Base-by-base conservation (phyloP, 2,888 invertebrate species). In the Hyalella azteca region DNA sequence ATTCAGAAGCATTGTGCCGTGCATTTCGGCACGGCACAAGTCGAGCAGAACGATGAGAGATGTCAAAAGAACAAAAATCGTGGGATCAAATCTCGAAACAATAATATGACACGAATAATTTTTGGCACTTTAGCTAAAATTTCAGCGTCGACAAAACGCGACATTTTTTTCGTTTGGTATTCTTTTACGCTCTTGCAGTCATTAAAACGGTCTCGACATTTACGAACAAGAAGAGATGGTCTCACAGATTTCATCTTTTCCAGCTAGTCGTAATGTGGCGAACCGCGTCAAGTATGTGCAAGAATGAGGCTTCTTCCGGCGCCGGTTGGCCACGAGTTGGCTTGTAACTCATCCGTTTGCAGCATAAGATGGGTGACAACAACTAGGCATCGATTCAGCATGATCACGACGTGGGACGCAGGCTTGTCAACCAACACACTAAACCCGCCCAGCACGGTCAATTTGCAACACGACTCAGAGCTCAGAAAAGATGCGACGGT, bases 261-360 rank as follows among this genome's bases (percentile, higher is more conserved):
- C 13, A 36, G 39, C 32, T 36, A 66, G 66, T 36, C 19, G 66
- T 66, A 2, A 66, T 66, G 66, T 29, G 66, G 66, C 66, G 36
- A 66, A 66, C 66, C 66, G 66, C 66, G 39, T 66, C 66, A 36
- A 66, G 66, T 66, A 36, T 66, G 66, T 66, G 66, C 66, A 66
- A 66, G 39, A 66, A 66, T 66, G 66, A 29, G 29, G 7, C 32
- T 32, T 29, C 36, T 22, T 66, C 66, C 26, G 66, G 19, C 32
- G 39, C 7, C 19, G 39, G 36, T 32, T n/a, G 13, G 19, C 39
- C 29, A 66, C 22, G 36, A 54, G 54, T 54, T 54, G 1, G 26
- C 22, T 22, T 22, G 5, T 22, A 54, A 29, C 13, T 22, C 11
- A 22, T 29, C n/a, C n/a, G n/a, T n/a, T n/a, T n/a, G n/a, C n/a